Conservation (phyloP, 2,113 vertebrate genomes). For the Aegithalos caudatus region DNA sequence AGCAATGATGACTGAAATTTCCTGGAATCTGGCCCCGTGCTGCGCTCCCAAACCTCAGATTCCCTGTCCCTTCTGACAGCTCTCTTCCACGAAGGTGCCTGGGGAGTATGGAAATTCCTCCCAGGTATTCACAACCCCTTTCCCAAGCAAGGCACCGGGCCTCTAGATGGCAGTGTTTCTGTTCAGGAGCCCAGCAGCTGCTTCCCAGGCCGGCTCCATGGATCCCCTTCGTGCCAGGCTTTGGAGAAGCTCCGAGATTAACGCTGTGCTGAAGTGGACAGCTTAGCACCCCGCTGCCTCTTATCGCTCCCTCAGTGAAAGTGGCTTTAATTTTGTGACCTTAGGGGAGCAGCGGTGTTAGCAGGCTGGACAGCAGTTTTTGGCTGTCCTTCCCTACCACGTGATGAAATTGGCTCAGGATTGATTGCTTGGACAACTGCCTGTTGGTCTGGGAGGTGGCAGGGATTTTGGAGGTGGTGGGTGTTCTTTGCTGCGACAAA, state of each 20-base stretch:
- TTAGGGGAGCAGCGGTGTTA: neutral
- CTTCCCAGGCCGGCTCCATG: neutral
- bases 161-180: slow-evolving; percentile 77
- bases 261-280: neutral
- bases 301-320: neutral
- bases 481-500: neutral
- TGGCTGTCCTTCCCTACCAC: neutral
- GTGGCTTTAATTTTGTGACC: slow-evolving; percentile 2
- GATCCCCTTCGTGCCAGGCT: neutral
- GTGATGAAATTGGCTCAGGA: neutral
- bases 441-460: fast-evolving
- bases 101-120: neutral
- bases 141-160: neutral
- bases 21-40: neutral
- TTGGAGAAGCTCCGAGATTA: slow-evolving; percentile 8
- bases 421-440: neutral
- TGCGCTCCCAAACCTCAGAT: neutral
- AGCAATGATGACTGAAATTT: neutral
- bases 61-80: neutral
- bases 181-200: slow-evolving; percentile 17
- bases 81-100: neutral
- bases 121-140: neutral
- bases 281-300: slow-evolving; percentile 5
- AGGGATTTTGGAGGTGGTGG: neutral
- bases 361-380: neutral